Evolutionary conservation across 2,888 invertebrate species (phyloP).

Genomic region (Volucella inanis): DNA sequence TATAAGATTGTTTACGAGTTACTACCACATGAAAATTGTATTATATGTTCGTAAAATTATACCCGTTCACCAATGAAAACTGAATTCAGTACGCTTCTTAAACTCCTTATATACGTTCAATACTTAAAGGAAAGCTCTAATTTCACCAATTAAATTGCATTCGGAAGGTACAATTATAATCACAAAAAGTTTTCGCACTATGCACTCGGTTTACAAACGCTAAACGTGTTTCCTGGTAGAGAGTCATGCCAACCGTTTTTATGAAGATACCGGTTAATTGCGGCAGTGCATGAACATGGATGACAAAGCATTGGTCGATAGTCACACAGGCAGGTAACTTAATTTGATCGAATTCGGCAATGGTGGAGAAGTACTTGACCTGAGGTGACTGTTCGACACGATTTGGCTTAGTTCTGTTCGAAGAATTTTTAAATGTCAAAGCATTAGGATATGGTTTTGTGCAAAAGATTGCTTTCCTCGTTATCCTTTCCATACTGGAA

Average conservation of each 20-base stretch:
- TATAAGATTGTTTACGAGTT: no score
- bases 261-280: slow-evolving; percentile 49
- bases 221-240: slow-evolving; percentile 51
- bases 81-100: no score
- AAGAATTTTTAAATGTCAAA: slow-evolving; percentile 40
- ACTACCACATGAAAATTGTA: no score
- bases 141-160: slow-evolving; percentile 47
- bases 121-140: slow-evolving; percentile 32
- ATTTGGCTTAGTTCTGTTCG: slow-evolving; percentile 40
- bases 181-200: slow-evolving; percentile 22
- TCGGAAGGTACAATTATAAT: slow-evolving; percentile 35
- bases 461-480: slow-evolving; percentile 27
- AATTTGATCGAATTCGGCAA: slow-evolving; percentile 18
- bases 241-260: slow-evolving; percentile 47
- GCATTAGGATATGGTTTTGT: slow-evolving; percentile 37
- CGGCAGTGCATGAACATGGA: slow-evolving; percentile 16
- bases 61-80: no score
- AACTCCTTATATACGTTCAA: not conserved
- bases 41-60: no score
- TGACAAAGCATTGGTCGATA: slow-evolving; percentile 23
- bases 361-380: slow-evolving; percentile 6
- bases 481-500: not conserved
- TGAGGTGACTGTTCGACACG: slow-evolving; percentile 38
- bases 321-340: slow-evolving; percentile 34
- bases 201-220: slow-evolving; percentile 44